Conservation (phyloP, 1,140 invertebrate species). For the Drosophila ohnishii region DNA sequence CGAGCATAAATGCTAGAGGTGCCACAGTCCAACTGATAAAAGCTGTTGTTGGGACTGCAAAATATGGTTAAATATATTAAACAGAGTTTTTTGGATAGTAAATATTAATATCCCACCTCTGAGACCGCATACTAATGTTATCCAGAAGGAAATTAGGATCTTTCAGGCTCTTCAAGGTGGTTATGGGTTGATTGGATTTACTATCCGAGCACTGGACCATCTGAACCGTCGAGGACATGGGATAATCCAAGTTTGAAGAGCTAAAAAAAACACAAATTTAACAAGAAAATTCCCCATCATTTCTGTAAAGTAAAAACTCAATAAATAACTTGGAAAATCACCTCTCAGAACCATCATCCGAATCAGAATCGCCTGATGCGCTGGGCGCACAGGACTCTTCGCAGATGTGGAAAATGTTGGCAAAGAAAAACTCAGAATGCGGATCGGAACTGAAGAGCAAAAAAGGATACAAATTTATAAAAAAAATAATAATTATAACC, state of each 20-base stretch:
- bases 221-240: constrained; percentile 77
- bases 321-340: constrained; percentile 10
- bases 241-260: constrained; percentile 55
- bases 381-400: constrained; percentile 71
- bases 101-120: constrained; percentile 49
- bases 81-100: neutral
- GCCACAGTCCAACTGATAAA: constrained; percentile 72
- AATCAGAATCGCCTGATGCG: constrained; percentile 49
- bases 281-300: neutral
- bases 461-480: constrained; percentile 24
- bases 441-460: constrained; percentile 72
- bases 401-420: constrained; percentile 82
- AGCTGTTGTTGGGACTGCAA: constrained; percentile 74
- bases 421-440: constrained; percentile 80
- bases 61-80: neutral
- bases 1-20: constrained; percentile 71
- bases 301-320: neutral
- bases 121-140: constrained; percentile 74
- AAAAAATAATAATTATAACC: constrained; percentile 13
- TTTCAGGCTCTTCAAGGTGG: constrained; percentile 79
- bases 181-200: constrained; percentile 73
- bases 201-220: constrained; percentile 81
- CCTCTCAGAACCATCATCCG: constrained; percentile 62
- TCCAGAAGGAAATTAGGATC: constrained; percentile 78
- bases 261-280: constrained; percentile 22